A percentile compares a stretch with the other conserved stretches of the same genome.
These are phyloP conservation scores for Umimayanthus kanabou DNA, from an alignment of 92 coral and sea anemone genomes.

Conservation along the genomic window DNA sequence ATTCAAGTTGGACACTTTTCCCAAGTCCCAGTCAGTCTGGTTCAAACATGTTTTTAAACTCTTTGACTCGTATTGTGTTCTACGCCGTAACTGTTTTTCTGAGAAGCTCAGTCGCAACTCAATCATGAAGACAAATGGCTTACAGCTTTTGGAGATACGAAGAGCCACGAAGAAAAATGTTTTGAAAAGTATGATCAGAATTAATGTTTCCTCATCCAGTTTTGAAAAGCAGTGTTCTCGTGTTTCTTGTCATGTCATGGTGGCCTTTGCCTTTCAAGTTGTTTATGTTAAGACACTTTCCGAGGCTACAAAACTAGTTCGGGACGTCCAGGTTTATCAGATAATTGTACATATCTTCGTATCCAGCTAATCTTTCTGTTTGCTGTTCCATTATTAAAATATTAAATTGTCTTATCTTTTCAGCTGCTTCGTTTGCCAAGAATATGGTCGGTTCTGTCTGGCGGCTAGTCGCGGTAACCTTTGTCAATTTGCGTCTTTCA, in stretches of 20 bases:
- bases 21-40: background rate
- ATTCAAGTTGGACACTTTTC: background rate
- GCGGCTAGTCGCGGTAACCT: conserved; percentile 26
- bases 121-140: background rate
- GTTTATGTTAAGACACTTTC: background rate
- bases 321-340: background rate
- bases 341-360: background rate
- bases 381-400: background rate
- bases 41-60: background rate
- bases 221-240: background rate
- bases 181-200: background rate
- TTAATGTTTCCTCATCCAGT: background rate
- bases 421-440: conserved; percentile 1
- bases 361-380: conserved; percentile 1
- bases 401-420: background rate
- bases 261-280: background rate
- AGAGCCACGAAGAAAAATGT: background rate
- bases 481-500: conserved; percentile 33
- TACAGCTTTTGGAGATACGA: background rate
- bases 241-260: background rate
- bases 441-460: conserved; percentile 5
- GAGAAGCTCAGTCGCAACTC: background rate
- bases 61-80: background rate
- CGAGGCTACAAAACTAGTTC: background rate
- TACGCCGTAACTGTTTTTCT: too few species aligned